Evolutionary conservation across 1,140 invertebrate genomes (phyloP), one percentile per base, ranked within the genome.

Genomic region (Trachelipus rathkii): DNA sequence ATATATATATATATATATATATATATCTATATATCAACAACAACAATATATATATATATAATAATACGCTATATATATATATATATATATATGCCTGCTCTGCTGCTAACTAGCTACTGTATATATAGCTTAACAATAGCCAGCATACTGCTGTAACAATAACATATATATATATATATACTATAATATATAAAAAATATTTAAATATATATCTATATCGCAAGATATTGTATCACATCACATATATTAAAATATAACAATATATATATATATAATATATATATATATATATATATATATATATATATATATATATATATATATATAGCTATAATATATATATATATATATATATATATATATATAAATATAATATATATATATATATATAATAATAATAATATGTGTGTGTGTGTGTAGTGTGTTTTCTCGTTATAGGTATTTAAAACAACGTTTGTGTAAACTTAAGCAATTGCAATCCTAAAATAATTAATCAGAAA

Each of bases 41-140:
- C 9, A 15, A 10, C 15, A 50, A 60, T 60, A 60, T 60, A 60
- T 60, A 60, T 60, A 60, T 60, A 60, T 60, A 60, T 60, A 60
- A 4, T 4, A 4, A 60, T 60, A 60, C n/a, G n/a, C n/a, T 60
- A 60, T 60, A 60, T 60, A 60, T 60, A 60, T 60, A 60, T 60
- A 60, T 60, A 60, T 60, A 60, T 60, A 60, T 60, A 60, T 60
- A 60, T 60, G n/a, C n/a, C n/a, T n/a, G n/a, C n/a, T n/a, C n/a
- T n/a, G n/a, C n/a, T n/a, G n/a, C n/a, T n/a, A n/a, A n/a, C n/a
- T n/a, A n/a, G n/a, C n/a, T n/a, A n/a, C n/a, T n/a, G n/a, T n/a
- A n/a, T n/a, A n/a, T n/a, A n/a, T n/a, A n/a, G n/a, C n/a, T n/a
- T n/a, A n/a, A n/a, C n/a, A n/a, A n/a, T n/a, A n/a, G n/a, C n/a